Evolutionary conservation across 2,888 invertebrate genomes (phyloP), one percentile per base, ranked within the genome.

Genomic region (Holacanthella duospinosa): DNA sequence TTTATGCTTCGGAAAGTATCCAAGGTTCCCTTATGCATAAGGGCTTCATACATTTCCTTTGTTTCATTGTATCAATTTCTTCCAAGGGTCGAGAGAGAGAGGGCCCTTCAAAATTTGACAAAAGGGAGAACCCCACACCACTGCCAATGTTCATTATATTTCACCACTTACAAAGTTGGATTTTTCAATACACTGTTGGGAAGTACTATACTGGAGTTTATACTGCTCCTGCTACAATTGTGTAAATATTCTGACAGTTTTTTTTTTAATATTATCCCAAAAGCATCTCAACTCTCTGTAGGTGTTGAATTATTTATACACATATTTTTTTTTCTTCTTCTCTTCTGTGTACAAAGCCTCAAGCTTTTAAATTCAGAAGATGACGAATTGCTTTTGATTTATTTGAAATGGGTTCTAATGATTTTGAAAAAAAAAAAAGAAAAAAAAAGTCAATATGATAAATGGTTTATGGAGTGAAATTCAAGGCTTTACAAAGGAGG

Each of bases 381-480:
- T 48, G 48, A 48, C 48, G 48, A 48, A 48, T 48, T 48, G 48
- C 48, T 48, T 48, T 48, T 21, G 19, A 48, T 48, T 48, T 21
- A n/a, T 21, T n/a, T 6, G 36, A 16, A 48, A 9, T 48, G 48
- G n/a, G 6, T 48, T 48, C 12, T 21, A 9, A n/a, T n/a, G n/a
- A n/a, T n/a, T n/a, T n/a, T n/a, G n/a, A n/a, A n/a, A n/a, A n/a
- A n/a, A n/a, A n/a, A n/a, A n/a, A n/a, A n/a, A n/a, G n/a, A n/a
- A n/a, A n/a, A n/a, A n/a, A n/a, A n/a, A 21, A 48, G 48, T 48
- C 48, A 48, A 48, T 48, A 48, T 48, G 48, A 48, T 48, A 48
- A 48, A 48, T 48, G 12, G 36, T 36, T 16, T 16, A 36, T 9
- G n/a, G 6, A 36, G 36, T 36, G 6, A 16, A 36, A 16, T 36